Percentiles rank a stretch among this genome's conserved stretches.
Evolutionary conservation across 2,888 invertebrate species (phyloP).

Genomic region (Polydrusus pterygomalis): DNA sequence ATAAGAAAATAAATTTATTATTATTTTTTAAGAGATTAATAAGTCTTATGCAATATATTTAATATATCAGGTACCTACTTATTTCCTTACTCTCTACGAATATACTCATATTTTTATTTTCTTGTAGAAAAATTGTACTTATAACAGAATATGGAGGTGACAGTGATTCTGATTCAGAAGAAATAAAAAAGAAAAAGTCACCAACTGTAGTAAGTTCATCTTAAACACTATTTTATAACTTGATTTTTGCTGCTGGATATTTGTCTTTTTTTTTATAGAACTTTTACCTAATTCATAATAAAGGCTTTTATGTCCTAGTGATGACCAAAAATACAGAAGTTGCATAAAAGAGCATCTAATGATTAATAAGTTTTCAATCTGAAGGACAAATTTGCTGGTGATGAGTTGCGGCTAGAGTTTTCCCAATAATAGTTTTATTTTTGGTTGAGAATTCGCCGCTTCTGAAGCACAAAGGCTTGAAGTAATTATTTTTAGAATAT

Average conservation of each 20-base stretch:
- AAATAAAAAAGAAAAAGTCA: conserved; percentile 32
- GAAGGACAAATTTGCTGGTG: conserved; percentile 65
- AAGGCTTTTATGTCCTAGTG: conserved; percentile 41
- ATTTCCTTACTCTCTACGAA: not conserved
- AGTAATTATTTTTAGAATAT: not conserved
- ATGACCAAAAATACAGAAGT: conserved; percentile 49
- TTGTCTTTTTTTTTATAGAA: not conserved
- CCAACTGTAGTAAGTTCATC: not conserved
- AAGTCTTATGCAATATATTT: too few species aligned
- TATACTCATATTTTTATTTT: not conserved
- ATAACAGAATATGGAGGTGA: conserved; percentile 76
- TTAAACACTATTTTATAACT: too few species aligned
- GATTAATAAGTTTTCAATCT: conserved; percentile 72
- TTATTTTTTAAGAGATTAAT: too few species aligned
- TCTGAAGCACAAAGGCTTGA: conserved; percentile 63
- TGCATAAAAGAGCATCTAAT: conserved; percentile 50
- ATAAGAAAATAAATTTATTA: too few species aligned
- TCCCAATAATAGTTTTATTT: conserved; percentile 57
- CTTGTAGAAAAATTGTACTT: conserved; percentile 75
- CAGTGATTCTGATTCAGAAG: conserved; percentile 69
- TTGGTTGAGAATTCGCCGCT: conserved; percentile 67
- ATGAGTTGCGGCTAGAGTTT: conserved; percentile 71
- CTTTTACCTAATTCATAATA: not conserved
- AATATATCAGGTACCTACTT: not conserved
- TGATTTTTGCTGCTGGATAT: not conserved